Percentiles rank a stretch among this genome's conserved stretches.
These are phyloP conservation scores for Potamarius usumacintae DNA, from an alignment of 2,113 vertebrate genomes.

Conservation along the genomic window DNA sequence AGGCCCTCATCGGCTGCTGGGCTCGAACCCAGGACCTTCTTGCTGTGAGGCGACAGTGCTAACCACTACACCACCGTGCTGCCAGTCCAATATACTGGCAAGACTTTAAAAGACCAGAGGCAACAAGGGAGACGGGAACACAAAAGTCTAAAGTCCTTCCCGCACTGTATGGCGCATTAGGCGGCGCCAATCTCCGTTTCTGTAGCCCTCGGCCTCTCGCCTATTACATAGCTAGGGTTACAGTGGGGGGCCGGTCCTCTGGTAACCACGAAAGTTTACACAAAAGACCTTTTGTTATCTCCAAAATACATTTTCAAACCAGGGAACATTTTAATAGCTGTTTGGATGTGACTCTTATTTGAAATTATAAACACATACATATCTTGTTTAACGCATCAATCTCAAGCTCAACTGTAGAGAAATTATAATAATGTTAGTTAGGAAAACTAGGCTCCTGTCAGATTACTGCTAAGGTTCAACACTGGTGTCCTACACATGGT, in stretches of 20 bases:
- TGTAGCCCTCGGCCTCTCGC: no score
- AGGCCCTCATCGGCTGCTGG: no score
- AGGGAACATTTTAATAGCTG: background rate
- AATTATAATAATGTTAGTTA: background rate
- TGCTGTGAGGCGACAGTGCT: no score
- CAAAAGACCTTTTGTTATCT: background rate
- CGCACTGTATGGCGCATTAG: no score
- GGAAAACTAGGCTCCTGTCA: background rate
- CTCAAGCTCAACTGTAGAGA: background rate
- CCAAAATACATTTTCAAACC: background rate
- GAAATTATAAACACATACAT: background rate
- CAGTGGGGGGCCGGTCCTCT: background rate
- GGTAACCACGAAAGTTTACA: background rate
- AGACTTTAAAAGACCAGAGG: background rate
- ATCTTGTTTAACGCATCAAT: background rate
- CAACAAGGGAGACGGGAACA: background rate
- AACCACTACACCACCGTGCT: no score
- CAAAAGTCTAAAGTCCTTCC: no score
- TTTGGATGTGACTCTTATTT: background rate
- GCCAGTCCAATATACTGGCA: background rate
- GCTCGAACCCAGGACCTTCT: no score
- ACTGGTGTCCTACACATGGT: background rate
- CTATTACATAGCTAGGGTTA: no score
- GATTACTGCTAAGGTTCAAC: background rate
- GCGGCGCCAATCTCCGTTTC: no score